phyloP scores from a whole-genome alignment of 1,140 invertebrate genomes.

The Drosophila parabipectinata region DNA sequence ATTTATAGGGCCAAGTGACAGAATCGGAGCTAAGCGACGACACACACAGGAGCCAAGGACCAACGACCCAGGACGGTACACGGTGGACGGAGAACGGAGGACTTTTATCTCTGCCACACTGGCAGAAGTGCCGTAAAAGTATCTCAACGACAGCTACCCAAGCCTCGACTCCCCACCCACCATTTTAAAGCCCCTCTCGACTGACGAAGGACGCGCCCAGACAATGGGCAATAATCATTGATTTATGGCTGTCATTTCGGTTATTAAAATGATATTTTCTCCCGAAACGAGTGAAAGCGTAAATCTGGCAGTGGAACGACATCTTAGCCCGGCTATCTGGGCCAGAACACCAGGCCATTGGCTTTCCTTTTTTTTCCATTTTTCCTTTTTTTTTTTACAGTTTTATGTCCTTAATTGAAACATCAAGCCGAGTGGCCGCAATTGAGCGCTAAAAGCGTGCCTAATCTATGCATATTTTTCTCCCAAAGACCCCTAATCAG shows the following conservation, averaged over 20 bases:
- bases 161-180: slow-evolving; percentile 9
- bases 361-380: not conserved
- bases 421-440: slow-evolving; percentile 60
- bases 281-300: not conserved
- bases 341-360: slow-evolving; percentile 15
- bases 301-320: slow-evolving; percentile 34
- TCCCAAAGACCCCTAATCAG: slow-evolving; percentile 61
- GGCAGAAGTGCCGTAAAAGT: slow-evolving; percentile 63
- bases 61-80: slow-evolving; percentile 10
- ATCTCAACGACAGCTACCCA: slow-evolving; percentile 57
- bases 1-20: slow-evolving; percentile 74
- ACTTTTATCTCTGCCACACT: slow-evolving; percentile 58
- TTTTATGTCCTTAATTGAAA: slow-evolving; percentile 68
- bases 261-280: slow-evolving; percentile 76
- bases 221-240: slow-evolving; percentile 81
- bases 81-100: not conserved
- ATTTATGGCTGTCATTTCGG: slow-evolving; percentile 76
- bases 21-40: slow-evolving; percentile 66
- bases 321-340: slow-evolving; percentile 49
- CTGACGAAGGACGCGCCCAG: slow-evolving; percentile 31
- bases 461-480: slow-evolving; percentile 78
- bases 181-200: slow-evolving; percentile 64
- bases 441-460: slow-evolving; percentile 76
- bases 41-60: slow-evolving; percentile 18
- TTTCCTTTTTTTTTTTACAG: slow-evolving; percentile 12